Percentiles rank a stretch among this genome's conserved stretches.
phyloP scores from a whole-genome alignment of 2,797 vertebrate species.

The Pangasius sanitwongsei region DNA sequence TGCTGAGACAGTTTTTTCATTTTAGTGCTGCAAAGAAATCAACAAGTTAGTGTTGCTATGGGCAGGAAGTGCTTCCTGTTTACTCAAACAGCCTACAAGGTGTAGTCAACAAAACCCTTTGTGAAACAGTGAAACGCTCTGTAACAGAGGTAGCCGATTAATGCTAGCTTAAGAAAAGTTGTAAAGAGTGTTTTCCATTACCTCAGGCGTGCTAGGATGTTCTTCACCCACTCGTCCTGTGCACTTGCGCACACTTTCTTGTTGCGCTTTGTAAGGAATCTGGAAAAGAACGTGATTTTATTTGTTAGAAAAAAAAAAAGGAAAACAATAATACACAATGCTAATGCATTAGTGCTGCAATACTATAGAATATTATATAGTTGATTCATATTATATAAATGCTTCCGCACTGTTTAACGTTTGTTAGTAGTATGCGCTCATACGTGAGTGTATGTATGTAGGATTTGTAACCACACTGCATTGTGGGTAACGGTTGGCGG shows the following conservation, averaged over 20 bases:
- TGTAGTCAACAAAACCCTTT: background rate
- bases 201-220: slow-evolving; percentile 65
- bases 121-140: background rate
- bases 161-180: background rate
- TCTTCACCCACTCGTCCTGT: slow-evolving; percentile 69
- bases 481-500: slow-evolving; percentile 23
- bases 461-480: slow-evolving; percentile 15
- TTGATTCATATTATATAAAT: background rate
- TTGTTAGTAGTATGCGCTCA: background rate
- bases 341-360: background rate
- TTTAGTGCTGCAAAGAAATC: slow-evolving; percentile 56
- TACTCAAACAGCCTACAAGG: background rate
- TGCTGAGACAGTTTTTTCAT: slow-evolving; percentile 65
- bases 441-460: background rate
- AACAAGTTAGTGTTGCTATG: background rate
- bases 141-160: background rate
- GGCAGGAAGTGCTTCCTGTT: slow-evolving; percentile 35
- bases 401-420: too few species aligned
- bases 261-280: slow-evolving; percentile 66
- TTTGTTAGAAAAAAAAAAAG: background rate
- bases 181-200: slow-evolving; percentile 41
- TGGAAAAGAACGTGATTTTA: slow-evolving; percentile 43
- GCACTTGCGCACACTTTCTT: slow-evolving; percentile 60
- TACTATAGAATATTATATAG: background rate
- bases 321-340: background rate